Percentiles rank a stretch among this genome's conserved stretches.
These are phyloP conservation scores for Aplocera efformata DNA, from an alignment of 2,888 invertebrate species.

Conservation along the genomic window DNA sequence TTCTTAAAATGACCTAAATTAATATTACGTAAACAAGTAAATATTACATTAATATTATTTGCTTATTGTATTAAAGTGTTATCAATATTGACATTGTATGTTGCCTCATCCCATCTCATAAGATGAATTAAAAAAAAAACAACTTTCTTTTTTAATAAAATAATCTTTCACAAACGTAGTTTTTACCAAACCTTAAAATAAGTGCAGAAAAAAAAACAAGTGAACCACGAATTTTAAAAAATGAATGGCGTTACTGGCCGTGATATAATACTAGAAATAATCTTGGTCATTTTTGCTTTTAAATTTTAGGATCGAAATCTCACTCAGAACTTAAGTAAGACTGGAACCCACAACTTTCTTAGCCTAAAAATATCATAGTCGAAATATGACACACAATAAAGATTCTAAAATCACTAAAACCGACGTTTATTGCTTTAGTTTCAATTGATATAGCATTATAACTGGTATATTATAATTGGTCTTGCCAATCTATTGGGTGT, in stretches of 20 bases:
- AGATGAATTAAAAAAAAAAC: too few species aligned
- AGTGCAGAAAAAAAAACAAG: slow-evolving; percentile 37
- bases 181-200: slow-evolving; percentile 11
- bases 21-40: slow-evolving; percentile 8
- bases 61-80: background rate
- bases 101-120: too few species aligned
- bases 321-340: slow-evolving; percentile 7
- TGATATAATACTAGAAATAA: background rate
- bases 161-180: background rate
- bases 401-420: too few species aligned
- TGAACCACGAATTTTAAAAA: slow-evolving; percentile 35
- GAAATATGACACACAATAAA: too few species aligned
- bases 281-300: slow-evolving; percentile 5
- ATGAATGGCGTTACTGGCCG: slow-evolving; percentile 25
- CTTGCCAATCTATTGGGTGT: too few species aligned
- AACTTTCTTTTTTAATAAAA: slow-evolving; percentile 1
- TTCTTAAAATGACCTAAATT: slow-evolving; percentile 17
- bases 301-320: slow-evolving; percentile 11
- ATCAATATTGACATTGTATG: too few species aligned
- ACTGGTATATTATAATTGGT: too few species aligned
- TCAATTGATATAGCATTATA: too few species aligned
- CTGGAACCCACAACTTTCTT: slow-evolving; percentile 2
- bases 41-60: too few species aligned
- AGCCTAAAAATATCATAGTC: background rate
- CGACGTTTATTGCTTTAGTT: too few species aligned